Base-by-base conservation (phyloP, 1,140 invertebrate genomes). In the Cataglyphis hispanica region DNA sequence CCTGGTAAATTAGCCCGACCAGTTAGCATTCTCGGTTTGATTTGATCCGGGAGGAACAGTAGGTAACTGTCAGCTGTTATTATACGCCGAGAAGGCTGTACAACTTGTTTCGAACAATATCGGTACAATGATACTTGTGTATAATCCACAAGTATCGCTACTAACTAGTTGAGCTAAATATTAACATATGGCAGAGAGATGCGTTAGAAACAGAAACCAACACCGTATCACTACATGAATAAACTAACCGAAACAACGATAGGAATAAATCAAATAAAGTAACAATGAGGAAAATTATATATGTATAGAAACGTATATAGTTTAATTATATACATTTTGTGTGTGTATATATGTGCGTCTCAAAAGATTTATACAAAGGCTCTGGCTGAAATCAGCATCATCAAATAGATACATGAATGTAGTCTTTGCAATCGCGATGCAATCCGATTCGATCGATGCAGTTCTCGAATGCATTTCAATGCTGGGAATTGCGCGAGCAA, bases 1-100 rank as follows among this genome's bases (percentile, higher is more conserved):
- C 61, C 34, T 63, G 19, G 40, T 31, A 78, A 78, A 66, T 78
- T 66, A 78, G n/a, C n/a, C n/a, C n/a, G 13, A 50, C 27, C 34
- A 7, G 11, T 43, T 31, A 31, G 19, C 19, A 27, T 61, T 43
- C 31, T 6, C 37, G 25, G 53, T 19, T 27, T 27, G 25, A 58
- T 63, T 16, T 60, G 74, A 40, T 61, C 8, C 72, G 16, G 7
- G n/a, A 58, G 11, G 16, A 58, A n/a, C n/a, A 19, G n/a, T 31
- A 31, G 31, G 31, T 5, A n/a, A 27, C 60, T 64, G 27, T 46
- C 75, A 64, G 37, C 16, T 10, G 19, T 31, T 31, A n/a, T 22
- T 64, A 76, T 19, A 50, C 46, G 46, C 46, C 25, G 25, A 31
- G 37, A 75, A n/a, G 58, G 4, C 13, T 5, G 46, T 19, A 27